Percentiles rank a stretch among this genome's conserved stretches.
phyloP scores from a whole-genome alignment of 2,888 invertebrate genomes.

The Acanthococcus lagerstroemiae region DNA sequence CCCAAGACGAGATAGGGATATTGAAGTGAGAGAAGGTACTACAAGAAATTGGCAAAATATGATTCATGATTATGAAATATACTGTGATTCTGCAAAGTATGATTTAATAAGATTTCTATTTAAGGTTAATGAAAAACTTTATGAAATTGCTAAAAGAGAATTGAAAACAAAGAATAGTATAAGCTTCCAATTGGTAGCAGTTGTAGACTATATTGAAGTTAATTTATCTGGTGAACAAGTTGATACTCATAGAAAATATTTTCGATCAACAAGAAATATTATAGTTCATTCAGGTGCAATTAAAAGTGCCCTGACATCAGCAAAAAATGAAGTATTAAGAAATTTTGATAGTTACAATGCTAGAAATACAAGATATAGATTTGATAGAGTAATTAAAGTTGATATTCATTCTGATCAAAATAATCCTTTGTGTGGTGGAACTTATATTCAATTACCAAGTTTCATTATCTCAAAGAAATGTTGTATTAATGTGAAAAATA shows the following conservation, averaged over 20 bases:
- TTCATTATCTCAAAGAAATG: not conserved
- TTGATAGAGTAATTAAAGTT: slow-evolving; percentile 7
- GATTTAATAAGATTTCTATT: slow-evolving; percentile 20
- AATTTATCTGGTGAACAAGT: slow-evolving; percentile 6
- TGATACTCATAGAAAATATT: slow-evolving; percentile 5
- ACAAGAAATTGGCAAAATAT: not conserved
- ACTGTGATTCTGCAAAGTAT: not conserved
- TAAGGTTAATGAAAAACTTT: slow-evolving; percentile 8
- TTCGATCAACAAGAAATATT: slow-evolving; percentile 7
- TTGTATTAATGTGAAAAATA: slow-evolving; percentile 3
- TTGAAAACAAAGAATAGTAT: not conserved
- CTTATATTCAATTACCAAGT: not conserved
- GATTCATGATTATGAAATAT: not conserved
- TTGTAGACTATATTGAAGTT: slow-evolving; percentile 5
- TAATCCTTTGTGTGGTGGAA: not conserved
- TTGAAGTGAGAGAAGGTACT: not conserved
- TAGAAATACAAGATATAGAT: slow-evolving; percentile 11
- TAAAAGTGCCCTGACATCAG: slow-evolving; percentile 3
- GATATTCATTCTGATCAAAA: slow-evolving; percentile 5
- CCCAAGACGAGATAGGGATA: not conserved
- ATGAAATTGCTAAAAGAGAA: slow-evolving; percentile 3
- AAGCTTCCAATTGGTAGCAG: slow-evolving; percentile 7
- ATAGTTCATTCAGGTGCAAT: slow-evolving; percentile 7
- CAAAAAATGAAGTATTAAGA: slow-evolving; percentile 10
- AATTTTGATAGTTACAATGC: slow-evolving; percentile 11